These are phyloP conservation scores for Semotilus atromaculatus DNA, from an alignment of 2,797 vertebrate genomes.

Conservation along the genomic window DNA sequence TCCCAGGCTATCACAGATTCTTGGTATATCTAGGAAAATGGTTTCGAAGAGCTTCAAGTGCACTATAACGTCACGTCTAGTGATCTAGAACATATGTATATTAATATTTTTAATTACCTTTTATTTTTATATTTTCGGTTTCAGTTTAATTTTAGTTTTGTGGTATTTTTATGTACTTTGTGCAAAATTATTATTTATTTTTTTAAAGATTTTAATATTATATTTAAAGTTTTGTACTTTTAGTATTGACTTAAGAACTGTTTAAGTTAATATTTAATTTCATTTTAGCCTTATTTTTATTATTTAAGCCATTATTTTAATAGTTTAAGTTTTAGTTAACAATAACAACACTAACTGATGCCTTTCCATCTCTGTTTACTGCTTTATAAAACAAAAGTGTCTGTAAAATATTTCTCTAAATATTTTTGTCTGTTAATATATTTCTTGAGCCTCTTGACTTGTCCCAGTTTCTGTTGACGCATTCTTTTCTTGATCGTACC, in stretches of 20 bases:
- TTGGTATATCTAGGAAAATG: not conserved
- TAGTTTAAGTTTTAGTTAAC: not conserved
- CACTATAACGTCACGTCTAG: not conserved
- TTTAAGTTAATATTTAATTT: not conserved
- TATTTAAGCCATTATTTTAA: not conserved
- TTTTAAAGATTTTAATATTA: too few relatives aligned
- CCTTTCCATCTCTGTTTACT: not conserved
- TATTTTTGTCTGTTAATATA: not conserved
- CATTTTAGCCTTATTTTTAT: not conserved
- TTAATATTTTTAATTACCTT: not conserved
- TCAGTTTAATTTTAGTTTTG: not conserved
- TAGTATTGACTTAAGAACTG: not conserved
- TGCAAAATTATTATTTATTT: fast-evolving
- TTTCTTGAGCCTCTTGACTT: not conserved
- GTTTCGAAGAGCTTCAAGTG: not conserved
- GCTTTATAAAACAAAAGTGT: not conserved
- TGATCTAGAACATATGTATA: not conserved
- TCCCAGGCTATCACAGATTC: constrained; percentile 11
- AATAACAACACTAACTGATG: not conserved
- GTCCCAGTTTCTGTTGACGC: not conserved
- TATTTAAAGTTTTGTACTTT: not conserved
- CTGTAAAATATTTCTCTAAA: not conserved
- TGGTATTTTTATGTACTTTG: not conserved
- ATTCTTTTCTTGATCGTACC: not conserved
- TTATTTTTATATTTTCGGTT: not conserved